These are phyloP conservation scores for Neodontobutis hainanensis DNA, from an alignment of 2,113 vertebrate species.

Conservation along the genomic window DNA sequence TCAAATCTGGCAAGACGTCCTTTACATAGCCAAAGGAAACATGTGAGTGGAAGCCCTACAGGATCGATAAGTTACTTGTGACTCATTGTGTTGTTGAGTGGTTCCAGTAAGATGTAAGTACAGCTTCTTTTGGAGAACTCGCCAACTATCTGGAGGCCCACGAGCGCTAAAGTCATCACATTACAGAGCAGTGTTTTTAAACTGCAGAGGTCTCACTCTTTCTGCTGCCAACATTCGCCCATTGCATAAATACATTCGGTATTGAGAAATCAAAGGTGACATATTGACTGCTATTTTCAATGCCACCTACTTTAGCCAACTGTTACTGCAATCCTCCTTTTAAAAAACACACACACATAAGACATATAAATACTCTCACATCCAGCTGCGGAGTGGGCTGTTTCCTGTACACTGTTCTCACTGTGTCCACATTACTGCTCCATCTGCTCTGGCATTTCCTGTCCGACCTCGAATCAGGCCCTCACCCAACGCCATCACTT, in stretches of 20 bases:
- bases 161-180: not conserved
- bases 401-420: slow-evolving; percentile 73
- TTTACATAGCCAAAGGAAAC: too few relatives aligned
- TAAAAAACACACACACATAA: slow-evolving; percentile 35
- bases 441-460: slow-evolving; percentile 80
- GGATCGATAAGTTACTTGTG: too few relatives aligned
- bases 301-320: slow-evolving; percentile 10
- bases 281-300: slow-evolving; percentile 8
- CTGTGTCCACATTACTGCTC: slow-evolving; percentile 66
- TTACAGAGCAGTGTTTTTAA: too few relatives aligned
- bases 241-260: slow-evolving; percentile 3
- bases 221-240: not conserved
- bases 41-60: too few relatives aligned
- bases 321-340: slow-evolving; percentile 20
- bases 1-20: too few relatives aligned
- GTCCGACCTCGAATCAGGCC: slow-evolving; percentile 71
- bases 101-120: not conserved
- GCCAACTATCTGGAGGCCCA: not conserved
- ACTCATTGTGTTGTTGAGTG: not conserved
- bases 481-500: slow-evolving; percentile 61
- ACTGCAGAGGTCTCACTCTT: too few relatives aligned
- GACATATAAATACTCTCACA: slow-evolving; percentile 21
- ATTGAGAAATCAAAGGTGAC: slow-evolving; percentile 1
- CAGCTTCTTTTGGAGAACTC: not conserved
- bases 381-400: slow-evolving; percentile 68